phyloP scores from a whole-genome alignment of 2,113 vertebrate species.

The Takifugu flavidus region DNA sequence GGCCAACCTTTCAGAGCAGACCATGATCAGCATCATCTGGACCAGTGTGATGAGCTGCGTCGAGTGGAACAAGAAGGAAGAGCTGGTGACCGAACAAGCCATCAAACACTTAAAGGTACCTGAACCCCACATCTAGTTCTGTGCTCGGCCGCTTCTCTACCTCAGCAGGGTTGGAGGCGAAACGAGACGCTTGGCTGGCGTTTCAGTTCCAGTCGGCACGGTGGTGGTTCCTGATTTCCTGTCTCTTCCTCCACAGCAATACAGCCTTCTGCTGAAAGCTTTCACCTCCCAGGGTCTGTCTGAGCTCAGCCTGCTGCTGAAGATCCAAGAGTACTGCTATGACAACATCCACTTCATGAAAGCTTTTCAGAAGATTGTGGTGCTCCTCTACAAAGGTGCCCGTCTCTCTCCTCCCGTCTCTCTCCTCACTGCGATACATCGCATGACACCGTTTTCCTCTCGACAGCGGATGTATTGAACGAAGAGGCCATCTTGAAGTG shows the following conservation, averaged over 20 bases:
- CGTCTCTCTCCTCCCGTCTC: not conserved
- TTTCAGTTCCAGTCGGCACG: not conserved
- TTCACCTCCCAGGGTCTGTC: slow-evolving; percentile 98
- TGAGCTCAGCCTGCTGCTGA: slow-evolving; percentile 95
- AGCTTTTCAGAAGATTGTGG: slow-evolving; percentile 99
- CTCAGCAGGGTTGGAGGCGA: no score
- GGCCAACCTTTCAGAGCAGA: slow-evolving; percentile 90
- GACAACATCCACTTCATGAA: slow-evolving; percentile 99
- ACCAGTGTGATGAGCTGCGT: slow-evolving; percentile 95
- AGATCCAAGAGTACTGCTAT: slow-evolving; percentile 99
- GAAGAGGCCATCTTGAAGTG: slow-evolving; percentile 98
- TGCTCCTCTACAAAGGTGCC: slow-evolving; percentile 98
- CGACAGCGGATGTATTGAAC: slow-evolving; percentile 91
- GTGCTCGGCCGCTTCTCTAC: not conserved
- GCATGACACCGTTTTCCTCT: not conserved
- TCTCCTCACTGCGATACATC: not conserved
- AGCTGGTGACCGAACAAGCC: slow-evolving; percentile 99
- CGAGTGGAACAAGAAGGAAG: slow-evolving; percentile 99
- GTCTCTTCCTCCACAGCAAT: slow-evolving; percentile 82
- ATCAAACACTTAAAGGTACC: slow-evolving; percentile 95
- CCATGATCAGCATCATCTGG: slow-evolving; percentile 93
- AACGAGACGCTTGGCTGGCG: no score
- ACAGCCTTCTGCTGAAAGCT: slow-evolving; percentile 97
- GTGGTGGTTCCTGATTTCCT: not conserved
- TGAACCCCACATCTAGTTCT: not conserved